Percentiles rank a stretch among this genome's conserved stretches.
phyloP scores from a whole-genome alignment of 1,140 invertebrate species.

The Tetramorium simillimum region DNA sequence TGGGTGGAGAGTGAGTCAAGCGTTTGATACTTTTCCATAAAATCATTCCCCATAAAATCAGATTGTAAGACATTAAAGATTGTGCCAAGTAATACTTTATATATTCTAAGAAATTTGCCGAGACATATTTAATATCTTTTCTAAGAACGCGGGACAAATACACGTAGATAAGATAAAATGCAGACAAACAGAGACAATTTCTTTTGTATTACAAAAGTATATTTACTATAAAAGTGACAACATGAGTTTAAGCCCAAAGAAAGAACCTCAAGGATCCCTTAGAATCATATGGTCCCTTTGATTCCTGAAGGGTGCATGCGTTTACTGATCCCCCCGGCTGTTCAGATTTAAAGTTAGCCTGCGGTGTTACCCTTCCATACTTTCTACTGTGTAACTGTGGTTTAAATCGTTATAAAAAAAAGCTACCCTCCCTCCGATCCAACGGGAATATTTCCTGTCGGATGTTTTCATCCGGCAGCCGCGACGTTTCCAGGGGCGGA shows the following conservation, averaged over 20 bases:
- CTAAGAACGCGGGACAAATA: not conserved
- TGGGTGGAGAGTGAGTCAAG: constrained; percentile 19
- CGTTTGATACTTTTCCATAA: constrained; percentile 5
- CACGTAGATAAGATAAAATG: not conserved
- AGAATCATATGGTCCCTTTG: not conserved
- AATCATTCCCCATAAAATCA: not conserved
- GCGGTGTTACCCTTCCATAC: not conserved
- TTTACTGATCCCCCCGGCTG: constrained; percentile 10
- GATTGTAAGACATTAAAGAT: not conserved
- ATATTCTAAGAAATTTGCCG: not conserved
- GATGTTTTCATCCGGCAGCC: constrained; percentile 67
- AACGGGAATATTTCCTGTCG: constrained; percentile 70
- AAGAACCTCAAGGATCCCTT: not conserved
- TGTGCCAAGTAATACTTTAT: not conserved
- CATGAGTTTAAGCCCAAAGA: not conserved
- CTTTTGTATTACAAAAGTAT: not conserved
- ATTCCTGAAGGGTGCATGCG: constrained; percentile 39
- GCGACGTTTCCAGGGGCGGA: constrained; percentile 48
- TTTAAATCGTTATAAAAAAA: constrained; percentile 48
- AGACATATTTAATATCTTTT: not conserved
- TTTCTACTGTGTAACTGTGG: not conserved
- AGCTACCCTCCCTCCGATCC: constrained; percentile 26
- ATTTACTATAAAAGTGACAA: not conserved
- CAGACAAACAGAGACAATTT: not conserved
- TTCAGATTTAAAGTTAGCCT: constrained; percentile 35